Conservation (phyloP, 1,140 invertebrate species). For the Atta texana region DNA sequence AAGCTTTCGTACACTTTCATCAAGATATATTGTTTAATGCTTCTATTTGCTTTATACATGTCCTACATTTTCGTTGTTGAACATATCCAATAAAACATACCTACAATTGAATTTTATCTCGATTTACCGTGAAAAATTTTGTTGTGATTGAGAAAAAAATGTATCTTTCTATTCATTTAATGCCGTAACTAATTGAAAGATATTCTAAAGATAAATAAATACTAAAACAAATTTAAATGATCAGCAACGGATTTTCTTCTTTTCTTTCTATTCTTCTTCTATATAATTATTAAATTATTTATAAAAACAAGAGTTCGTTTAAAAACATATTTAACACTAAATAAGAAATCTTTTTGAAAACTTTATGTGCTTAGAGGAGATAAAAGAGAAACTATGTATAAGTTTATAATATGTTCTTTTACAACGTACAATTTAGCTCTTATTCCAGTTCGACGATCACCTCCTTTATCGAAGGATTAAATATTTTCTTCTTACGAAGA, state of each 20-base stretch:
- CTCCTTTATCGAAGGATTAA: constrained; percentile 52
- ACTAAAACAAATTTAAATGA: constrained; percentile 1
- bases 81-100: constrained; percentile 6
- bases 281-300: background rate
- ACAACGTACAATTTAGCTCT: constrained; percentile 23
- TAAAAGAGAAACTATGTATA: background rate
- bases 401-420: constrained; percentile 37
- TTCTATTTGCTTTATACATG: background rate
- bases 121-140: constrained; percentile 18
- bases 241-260: background rate
- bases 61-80: background rate
- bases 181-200: constrained; percentile 25
- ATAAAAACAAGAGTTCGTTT: background rate
- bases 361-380: background rate
- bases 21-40: background rate
- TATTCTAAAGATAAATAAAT: background rate
- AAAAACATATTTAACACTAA: constrained; percentile 19
- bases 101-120: constrained; percentile 10
- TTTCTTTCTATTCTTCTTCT: background rate
- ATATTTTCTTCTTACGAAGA: constrained; percentile 63
- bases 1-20: constrained; percentile 19
- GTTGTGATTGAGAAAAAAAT: constrained; percentile 35
- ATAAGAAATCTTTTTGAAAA: constrained; percentile 22
- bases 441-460: constrained; percentile 20
- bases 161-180: constrained; percentile 36